Percentiles rank a stretch among this genome's conserved stretches.
phyloP scores from a whole-genome alignment of 2,888 invertebrate species.

The Ceramica pisi region DNA sequence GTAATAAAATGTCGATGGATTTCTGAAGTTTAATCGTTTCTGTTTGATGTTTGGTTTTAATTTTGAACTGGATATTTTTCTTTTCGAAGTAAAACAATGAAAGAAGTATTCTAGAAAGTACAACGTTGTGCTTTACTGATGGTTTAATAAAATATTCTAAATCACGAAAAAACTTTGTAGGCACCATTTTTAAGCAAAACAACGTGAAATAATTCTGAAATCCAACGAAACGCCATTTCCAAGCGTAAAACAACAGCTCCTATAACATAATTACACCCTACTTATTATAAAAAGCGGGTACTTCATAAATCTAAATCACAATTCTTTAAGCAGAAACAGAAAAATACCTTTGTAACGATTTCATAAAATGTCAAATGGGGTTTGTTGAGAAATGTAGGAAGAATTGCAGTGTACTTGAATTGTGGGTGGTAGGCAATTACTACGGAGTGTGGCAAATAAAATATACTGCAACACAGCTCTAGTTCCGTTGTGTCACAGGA shows the following conservation, averaged over 20 bases:
- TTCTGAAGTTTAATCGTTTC: constrained; percentile 40
- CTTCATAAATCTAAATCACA: constrained; percentile 52
- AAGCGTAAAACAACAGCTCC: constrained; percentile 35
- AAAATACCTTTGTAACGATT: constrained; percentile 54
- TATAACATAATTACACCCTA: constrained; percentile 44
- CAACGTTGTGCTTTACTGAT: background rate
- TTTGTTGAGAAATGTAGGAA: constrained; percentile 52
- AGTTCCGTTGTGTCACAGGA: background rate
- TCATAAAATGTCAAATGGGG: constrained; percentile 56
- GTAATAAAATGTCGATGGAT: constrained; percentile 51
- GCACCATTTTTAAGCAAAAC: background rate
- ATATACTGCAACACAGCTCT: constrained; percentile 39
- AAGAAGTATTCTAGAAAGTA: background rate
- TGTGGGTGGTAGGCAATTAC: constrained; percentile 62
- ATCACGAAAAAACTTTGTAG: background rate
- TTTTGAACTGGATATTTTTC: constrained; percentile 30
- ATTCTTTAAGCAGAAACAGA: constrained; percentile 36
- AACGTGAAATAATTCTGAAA: background rate
- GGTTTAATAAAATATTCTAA: background rate
- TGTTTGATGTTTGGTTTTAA: constrained; percentile 46
- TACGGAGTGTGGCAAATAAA: constrained; percentile 54
- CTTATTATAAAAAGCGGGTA: constrained; percentile 30
- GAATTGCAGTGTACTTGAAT: constrained; percentile 52
- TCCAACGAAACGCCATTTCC: constrained; percentile 10
- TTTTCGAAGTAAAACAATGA: constrained; percentile 14